A percentile compares a stretch with the other conserved stretches of the same genome.
Evolutionary conservation across 2,888 invertebrate species (phyloP).

Genomic region (Seira ritae): DNA sequence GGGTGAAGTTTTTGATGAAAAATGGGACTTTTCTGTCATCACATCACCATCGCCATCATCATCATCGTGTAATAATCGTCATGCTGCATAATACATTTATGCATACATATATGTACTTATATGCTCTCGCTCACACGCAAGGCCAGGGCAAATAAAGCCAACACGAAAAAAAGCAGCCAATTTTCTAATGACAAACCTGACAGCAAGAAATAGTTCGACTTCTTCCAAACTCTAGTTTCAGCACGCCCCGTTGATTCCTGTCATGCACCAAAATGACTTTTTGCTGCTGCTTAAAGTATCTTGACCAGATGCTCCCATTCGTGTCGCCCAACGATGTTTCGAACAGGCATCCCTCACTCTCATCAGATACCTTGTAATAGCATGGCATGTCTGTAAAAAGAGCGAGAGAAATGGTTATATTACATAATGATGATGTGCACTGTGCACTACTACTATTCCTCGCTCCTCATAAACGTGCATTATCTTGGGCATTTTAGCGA

Average conservation of each 20-base stretch:
- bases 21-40: not conserved
- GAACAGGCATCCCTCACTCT: constrained; percentile 59
- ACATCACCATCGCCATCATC: too few species aligned
- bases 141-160: too few species aligned
- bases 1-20: not conserved
- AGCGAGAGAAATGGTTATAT: not conserved
- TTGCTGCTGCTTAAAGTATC: constrained; percentile 65
- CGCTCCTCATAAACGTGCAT: not conserved
- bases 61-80: too few species aligned
- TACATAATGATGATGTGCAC: not conserved
- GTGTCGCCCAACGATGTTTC: constrained; percentile 61
- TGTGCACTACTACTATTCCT: not conserved
- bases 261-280: constrained; percentile 68
- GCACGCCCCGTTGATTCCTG: constrained; percentile 63
- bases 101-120: too few species aligned
- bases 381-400: constrained; percentile 50
- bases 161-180: not conserved
- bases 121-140: too few species aligned
- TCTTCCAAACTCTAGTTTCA: constrained; percentile 67
- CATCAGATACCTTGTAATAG: constrained; percentile 64
- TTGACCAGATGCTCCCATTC: constrained; percentile 64
- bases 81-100: not conserved
- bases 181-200: constrained; percentile 53
- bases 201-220: constrained; percentile 65
- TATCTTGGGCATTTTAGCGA: too few species aligned